phyloP scores from a whole-genome alignment of 2,888 invertebrate species.

The Drosophila rubida region DNA sequence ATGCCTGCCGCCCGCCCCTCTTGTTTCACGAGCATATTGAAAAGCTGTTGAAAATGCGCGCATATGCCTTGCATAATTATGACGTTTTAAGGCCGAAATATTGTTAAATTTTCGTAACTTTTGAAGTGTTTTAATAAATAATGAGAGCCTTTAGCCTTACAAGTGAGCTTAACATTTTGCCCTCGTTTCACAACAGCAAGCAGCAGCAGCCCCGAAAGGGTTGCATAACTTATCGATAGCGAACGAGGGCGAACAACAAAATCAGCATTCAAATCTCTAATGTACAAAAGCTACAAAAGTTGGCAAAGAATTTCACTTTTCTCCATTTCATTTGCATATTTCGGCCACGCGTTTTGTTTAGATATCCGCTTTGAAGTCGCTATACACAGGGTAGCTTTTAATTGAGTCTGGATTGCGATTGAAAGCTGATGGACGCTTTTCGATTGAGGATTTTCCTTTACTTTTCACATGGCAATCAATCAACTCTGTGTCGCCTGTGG shows the following conservation, averaged over 20 bases:
- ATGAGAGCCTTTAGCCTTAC: constrained; percentile 43
- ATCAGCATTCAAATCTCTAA: neutral
- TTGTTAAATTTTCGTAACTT: constrained; percentile 62
- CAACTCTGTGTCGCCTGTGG: neutral
- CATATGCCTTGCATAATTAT: constrained; percentile 74
- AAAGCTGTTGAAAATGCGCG: constrained; percentile 65
- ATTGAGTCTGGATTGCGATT: neutral
- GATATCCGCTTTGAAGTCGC: neutral
- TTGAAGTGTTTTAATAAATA: constrained; percentile 69
- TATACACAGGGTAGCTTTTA: neutral
- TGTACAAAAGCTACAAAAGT: neutral
- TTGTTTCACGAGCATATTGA: constrained; percentile 30
- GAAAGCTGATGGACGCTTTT: neutral
- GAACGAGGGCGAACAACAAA: neutral
- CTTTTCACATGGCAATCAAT: neutral
- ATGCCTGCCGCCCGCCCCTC: constrained; percentile 17
- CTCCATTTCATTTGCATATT: constrained; percentile 1
- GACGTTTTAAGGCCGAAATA: constrained; percentile 32
- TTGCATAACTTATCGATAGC: neutral
- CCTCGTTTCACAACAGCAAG: constrained; percentile 34
- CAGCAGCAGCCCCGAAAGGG: no score
- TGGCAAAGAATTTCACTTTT: neutral
- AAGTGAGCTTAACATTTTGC: constrained; percentile 48
- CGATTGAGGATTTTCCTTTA: neutral
- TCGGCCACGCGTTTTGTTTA: neutral